Conservation (phyloP, 2,888 invertebrate species). For the Clistopyga incitator region DNA sequence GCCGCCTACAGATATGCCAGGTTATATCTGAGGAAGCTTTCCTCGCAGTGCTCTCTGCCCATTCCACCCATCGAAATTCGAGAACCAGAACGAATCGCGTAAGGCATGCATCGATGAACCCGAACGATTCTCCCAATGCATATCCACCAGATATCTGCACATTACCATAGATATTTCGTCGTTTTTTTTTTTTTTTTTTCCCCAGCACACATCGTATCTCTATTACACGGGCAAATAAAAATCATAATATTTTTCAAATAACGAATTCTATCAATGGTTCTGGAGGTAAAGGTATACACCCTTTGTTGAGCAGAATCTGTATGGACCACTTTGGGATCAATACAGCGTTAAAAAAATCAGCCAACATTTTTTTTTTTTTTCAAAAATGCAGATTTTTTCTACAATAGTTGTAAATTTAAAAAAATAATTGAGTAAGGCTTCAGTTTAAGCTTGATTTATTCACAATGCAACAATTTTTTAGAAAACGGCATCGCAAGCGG, state of each 20-base stretch:
- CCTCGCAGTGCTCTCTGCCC: not conserved
- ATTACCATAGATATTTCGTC: conserved; percentile 12
- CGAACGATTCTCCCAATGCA: conserved; percentile 6
- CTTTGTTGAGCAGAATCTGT: too few species aligned
- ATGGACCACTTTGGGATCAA: too few species aligned
- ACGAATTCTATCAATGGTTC: conserved; percentile 3
- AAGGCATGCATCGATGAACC: conserved; percentile 1
- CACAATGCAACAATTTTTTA: too few species aligned
- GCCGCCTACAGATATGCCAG: not conserved
- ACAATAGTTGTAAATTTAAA: too few species aligned
- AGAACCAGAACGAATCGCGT: conserved; percentile 24
- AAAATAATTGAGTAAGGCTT: too few species aligned
- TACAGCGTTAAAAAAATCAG: too few species aligned
- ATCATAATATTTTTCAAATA: not conserved
- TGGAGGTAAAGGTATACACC: not conserved
- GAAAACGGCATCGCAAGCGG: too few species aligned
- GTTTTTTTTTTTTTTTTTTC: too few species aligned
- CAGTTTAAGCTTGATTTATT: too few species aligned
- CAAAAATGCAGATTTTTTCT: too few species aligned
- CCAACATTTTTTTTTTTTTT: too few species aligned
- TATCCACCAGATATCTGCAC: not conserved
- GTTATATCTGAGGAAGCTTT: not conserved
- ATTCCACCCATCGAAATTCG: conserved; percentile 1
- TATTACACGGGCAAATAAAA: not conserved
- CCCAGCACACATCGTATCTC: not conserved